phyloP scores from a whole-genome alignment of 2,113 vertebrate genomes.

The Corythornis madagascariensis region DNA sequence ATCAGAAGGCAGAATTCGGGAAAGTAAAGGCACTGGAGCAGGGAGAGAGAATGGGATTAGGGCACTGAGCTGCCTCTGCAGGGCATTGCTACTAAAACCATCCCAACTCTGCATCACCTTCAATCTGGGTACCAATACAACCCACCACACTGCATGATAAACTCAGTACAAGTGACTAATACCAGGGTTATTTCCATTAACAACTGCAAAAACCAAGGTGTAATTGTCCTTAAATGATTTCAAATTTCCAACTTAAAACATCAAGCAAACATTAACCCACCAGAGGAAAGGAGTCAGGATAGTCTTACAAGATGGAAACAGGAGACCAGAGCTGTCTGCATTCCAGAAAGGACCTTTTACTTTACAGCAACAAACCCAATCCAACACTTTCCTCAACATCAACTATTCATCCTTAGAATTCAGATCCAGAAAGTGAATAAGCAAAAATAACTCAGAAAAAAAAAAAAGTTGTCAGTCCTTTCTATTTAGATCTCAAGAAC shows the following conservation, averaged over 20 bases:
- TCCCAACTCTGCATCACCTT: too few relatives aligned
- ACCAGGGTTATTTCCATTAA: neutral
- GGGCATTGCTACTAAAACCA: neutral
- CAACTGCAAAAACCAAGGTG: neutral
- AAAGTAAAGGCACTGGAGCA: slow-evolving; percentile 95
- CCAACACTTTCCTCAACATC: neutral
- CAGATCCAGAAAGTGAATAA: neutral
- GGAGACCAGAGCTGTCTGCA: neutral
- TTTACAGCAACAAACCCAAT: neutral
- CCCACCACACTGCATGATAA: neutral
- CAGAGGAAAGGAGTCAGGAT: neutral
- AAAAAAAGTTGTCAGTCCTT: neutral
- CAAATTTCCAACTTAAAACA: neutral
- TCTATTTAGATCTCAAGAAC: neutral
- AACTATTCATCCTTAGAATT: neutral
- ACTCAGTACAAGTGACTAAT: neutral
- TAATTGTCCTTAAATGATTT: neutral
- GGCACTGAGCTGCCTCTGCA: neutral
- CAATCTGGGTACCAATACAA: neutral
- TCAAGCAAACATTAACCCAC: neutral
- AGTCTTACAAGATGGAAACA: neutral
- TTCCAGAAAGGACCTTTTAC: neutral
- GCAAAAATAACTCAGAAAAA: neutral
- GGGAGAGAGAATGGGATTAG: slow-evolving; percentile 17
- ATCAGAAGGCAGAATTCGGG: slow-evolving; percentile 98